Conservation (phyloP, 1,140 invertebrate species). For the Fopius arisanus region DNA sequence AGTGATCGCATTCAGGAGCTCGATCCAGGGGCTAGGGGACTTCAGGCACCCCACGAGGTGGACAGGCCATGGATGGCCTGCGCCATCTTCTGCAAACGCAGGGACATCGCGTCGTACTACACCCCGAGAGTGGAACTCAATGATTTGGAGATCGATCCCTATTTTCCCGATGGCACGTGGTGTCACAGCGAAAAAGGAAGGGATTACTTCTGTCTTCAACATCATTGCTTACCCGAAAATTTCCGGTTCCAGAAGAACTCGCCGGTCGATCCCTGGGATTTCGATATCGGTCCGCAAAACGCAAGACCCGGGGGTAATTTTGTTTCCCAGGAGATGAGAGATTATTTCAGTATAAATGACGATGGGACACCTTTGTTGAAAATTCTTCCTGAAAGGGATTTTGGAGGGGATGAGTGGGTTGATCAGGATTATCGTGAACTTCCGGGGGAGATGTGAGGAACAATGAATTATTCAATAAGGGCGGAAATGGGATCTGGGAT, state of each 20-base stretch:
- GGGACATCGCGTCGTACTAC: conserved; percentile 73
- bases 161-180: conserved; percentile 84
- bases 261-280: conserved; percentile 37
- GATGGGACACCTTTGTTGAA: conserved; percentile 69
- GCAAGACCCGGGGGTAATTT: conserved; percentile 57
- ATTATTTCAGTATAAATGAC: conserved; percentile 69
- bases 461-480: too few relatives aligned
- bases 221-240: conserved; percentile 75
- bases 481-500: too few relatives aligned
- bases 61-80: conserved; percentile 78
- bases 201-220: conserved; percentile 77
- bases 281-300: conserved; percentile 68
- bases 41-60: conserved; percentile 75
- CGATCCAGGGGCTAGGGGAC: conserved; percentile 69
- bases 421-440: conserved; percentile 68
- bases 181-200: conserved; percentile 72
- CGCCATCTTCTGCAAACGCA: conserved; percentile 76
- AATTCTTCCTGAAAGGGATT: conserved; percentile 57
- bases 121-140: conserved; percentile 78
- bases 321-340: conserved; percentile 64
- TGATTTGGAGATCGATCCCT: conserved; percentile 74
- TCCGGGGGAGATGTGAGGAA: too few relatives aligned
- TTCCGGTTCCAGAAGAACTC: conserved; percentile 48
- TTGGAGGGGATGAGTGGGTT: conserved; percentile 63
- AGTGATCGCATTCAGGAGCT: conserved; percentile 68